phyloP scores from a whole-genome alignment of 2,888 invertebrate species.

The Panopea generosa region DNA sequence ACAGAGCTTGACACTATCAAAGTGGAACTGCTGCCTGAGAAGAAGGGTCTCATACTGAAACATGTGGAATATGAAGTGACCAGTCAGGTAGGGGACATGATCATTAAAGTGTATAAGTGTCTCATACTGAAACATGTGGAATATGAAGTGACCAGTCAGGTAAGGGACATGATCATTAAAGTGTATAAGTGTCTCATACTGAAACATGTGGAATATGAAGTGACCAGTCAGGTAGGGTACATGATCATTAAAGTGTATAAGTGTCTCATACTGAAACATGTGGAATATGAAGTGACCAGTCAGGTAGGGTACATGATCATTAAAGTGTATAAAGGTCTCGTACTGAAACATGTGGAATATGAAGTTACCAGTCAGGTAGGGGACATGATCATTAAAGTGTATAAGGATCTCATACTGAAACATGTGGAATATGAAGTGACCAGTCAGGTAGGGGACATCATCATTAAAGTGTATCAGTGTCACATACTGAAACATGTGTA shows the following conservation, averaged over 20 bases:
- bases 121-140: slow-evolving; percentile 85
- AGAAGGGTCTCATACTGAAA: slow-evolving; percentile 85
- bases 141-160: slow-evolving; percentile 85
- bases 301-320: slow-evolving; percentile 85
- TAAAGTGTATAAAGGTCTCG: slow-evolving; percentile 85
- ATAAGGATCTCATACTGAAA: slow-evolving; percentile 85
- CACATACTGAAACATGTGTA: slow-evolving; percentile 12
- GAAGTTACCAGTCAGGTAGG: slow-evolving; percentile 85
- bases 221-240: slow-evolving; percentile 83
- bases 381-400: too few relatives aligned
- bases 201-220: slow-evolving; percentile 86
- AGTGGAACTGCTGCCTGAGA: slow-evolving; percentile 85
- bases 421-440: slow-evolving; percentile 86
- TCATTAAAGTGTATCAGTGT: slow-evolving; percentile 20
- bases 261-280: slow-evolving; percentile 85
- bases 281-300: slow-evolving; percentile 86
- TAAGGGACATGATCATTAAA: too few relatives aligned
- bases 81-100: slow-evolving; percentile 80
- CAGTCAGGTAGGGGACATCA: slow-evolving; percentile 80
- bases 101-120: slow-evolving; percentile 81
- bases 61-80: slow-evolving; percentile 86
- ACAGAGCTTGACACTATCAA: slow-evolving; percentile 83
- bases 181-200: slow-evolving; percentile 85
- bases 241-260: slow-evolving; percentile 80
- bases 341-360: slow-evolving; percentile 86